Base-by-base conservation (phyloP, 2,113 vertebrate genomes). In the Lanius collurio region DNA sequence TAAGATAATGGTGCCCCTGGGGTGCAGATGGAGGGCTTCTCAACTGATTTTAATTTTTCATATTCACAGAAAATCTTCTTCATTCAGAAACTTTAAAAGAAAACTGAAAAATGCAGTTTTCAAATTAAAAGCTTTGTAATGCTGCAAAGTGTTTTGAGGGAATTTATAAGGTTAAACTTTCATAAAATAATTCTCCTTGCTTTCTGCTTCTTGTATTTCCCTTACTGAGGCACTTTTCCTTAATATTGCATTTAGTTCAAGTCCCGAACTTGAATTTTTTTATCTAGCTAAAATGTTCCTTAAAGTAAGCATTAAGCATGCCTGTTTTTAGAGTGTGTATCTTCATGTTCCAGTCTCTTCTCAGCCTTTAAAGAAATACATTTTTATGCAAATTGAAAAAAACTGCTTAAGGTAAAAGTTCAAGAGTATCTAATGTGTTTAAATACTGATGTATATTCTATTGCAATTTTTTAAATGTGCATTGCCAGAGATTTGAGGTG, bases 361-460 rank as follows among this genome's bases (percentile, higher is more conserved):
- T 88, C 47, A 83, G 3, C 9, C 83, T 83, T 94, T 91, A 92
- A 89, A 87, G 39, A 90, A 81, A 83, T 41, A 86, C 2, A 59
- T 90, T 93, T 95, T 87, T 41, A 93, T 89, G 65, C 39, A 83
- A 93, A 90, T 83, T 76, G 64, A 84, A 87, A 49, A 90, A 93
- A 94, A 82, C 44, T 82, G 60, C 87, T 85, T 35, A 91, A 96
- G 87, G 84, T 93, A 93, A 68, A 91, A 82, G 44, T 93, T 91
- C 60, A 93, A 79, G 84, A 82, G 47, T 78, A 87, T 78, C 87
- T 94, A 84, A 96, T 59, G 44, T 75, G 24, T 89, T 95, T 84
- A 93, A 95, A 91, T 87, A 89, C 84, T 93, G 47, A 91, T 93
- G 42, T n/a, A 65, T 81, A 93, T 91, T 90, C 64, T 88, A 71